A percentile compares a stretch with the other conserved stretches of the same genome.
phyloP scores from a whole-genome alignment of 2,113 vertebrate species.

The Pterocles gutturalis region DNA sequence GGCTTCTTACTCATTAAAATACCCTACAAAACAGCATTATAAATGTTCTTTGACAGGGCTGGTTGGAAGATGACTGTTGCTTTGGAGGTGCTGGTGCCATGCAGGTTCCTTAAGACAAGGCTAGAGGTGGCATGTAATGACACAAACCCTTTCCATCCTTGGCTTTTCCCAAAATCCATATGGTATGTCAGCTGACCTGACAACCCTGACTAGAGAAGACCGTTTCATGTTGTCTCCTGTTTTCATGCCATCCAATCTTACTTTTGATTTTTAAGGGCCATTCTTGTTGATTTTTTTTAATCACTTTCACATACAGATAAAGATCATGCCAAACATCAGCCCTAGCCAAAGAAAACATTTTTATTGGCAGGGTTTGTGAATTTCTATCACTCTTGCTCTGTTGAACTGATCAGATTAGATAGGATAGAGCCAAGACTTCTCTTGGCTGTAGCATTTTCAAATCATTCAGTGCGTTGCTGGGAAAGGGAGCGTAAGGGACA shows the following conservation, averaged over 20 bases:
- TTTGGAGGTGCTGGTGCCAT: not conserved
- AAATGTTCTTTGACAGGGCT: not conserved
- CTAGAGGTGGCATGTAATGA: not conserved
- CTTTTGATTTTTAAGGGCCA: not conserved
- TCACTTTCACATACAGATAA: not conserved
- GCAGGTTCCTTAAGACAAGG: not conserved
- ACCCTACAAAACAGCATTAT: not conserved
- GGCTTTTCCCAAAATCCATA: not conserved
- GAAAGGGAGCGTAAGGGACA: not conserved
- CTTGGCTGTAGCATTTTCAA: constrained; percentile 28
- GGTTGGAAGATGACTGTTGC: not conserved
- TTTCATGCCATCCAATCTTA: not conserved
- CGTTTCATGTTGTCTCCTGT: not conserved
- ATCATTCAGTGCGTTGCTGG: not conserved
- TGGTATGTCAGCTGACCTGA: not conserved
- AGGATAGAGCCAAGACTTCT: constrained; percentile 38
- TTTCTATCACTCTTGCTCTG: constrained; percentile 14
- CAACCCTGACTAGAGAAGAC: not conserved
- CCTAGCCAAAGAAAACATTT: constrained; percentile 20
- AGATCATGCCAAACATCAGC: not conserved
- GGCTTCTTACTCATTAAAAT: not conserved
- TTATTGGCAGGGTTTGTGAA: not conserved
- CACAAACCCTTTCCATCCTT: not conserved
- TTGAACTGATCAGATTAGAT: constrained; percentile 37
- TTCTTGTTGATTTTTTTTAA: not conserved